These are phyloP conservation scores for human DNA, from an alignment of 2,113 vertebrate genomes.

Conservation along the genomic window GRCh38 chr3:151014001-151014500, in stretches of 20 bases:
- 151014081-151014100: background rate
- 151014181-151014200: background rate
- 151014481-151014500: background rate
- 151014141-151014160: background rate
- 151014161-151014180: background rate
- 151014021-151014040: background rate
- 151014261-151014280: background rate
- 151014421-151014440: background rate
- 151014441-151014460: background rate
- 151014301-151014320: background rate
- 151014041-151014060: background rate
- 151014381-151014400: background rate
- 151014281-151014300: background rate
- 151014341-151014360: background rate
- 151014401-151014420: background rate
- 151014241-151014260: background rate
- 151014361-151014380: background rate
- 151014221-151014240: slow-evolving; percentile 2
- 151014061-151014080: background rate
- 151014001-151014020: background rate
- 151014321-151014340: background rate
- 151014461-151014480: background rate
- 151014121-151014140: background rate
- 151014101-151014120: background rate
- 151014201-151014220: slow-evolving; percentile 44